Conservation (phyloP, 2,113 vertebrate genomes). For the Canis aureus region DNA sequence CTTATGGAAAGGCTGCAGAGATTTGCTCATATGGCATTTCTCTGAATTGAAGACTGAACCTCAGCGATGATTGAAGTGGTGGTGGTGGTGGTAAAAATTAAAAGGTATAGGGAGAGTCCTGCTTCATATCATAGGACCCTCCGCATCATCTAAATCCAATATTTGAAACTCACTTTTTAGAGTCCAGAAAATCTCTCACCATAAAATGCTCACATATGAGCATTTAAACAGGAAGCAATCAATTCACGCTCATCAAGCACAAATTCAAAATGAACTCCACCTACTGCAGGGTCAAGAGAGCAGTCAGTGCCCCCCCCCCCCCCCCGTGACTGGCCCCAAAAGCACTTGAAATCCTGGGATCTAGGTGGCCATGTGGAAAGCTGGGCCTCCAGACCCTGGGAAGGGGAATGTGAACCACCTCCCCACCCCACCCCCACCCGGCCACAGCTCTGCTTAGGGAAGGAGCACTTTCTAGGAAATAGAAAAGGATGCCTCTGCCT, state of each 20-base stretch:
- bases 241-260: background rate
- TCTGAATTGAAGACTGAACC: background rate
- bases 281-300: background rate
- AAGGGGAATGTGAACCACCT: background rate
- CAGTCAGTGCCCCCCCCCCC: background rate
- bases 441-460: background rate
- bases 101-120: background rate
- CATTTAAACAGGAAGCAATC: background rate
- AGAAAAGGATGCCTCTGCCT: background rate
- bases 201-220: background rate
- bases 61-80: background rate
- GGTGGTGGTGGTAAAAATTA: background rate
- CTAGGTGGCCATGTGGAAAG: background rate
- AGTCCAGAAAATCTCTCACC: background rate
- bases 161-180: slow-evolving; percentile 6
- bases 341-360: background rate
- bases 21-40: background rate
- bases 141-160: background rate
- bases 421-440: too few species aligned
- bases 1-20: background rate
- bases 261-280: background rate
- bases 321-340: background rate
- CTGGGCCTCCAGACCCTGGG: background rate
- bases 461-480: background rate
- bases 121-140: background rate